phyloP scores from a whole-genome alignment of 2,888 invertebrate genomes.

The Callyntrura guangdongensis region DNA sequence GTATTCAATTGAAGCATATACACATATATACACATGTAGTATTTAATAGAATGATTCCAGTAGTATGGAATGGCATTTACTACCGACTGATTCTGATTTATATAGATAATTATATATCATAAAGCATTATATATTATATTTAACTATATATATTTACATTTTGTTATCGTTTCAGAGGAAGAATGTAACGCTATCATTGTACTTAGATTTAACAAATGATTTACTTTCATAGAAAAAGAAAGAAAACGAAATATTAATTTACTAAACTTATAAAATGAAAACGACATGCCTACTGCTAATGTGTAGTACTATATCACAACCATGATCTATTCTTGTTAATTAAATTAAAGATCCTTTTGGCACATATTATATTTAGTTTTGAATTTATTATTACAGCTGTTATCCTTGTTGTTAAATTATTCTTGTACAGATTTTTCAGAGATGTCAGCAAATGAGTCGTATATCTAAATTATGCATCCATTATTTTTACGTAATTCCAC shows the following conservation, averaged over 20 bases:
- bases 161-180: background rate
- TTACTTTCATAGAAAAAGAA: background rate
- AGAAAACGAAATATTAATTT: conserved; percentile 39
- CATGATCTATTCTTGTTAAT: background rate
- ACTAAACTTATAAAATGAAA: background rate
- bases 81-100: conserved; percentile 69
- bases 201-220: background rate
- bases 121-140: conserved; percentile 11
- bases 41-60: conserved; percentile 49
- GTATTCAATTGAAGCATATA: background rate
- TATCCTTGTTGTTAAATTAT: conserved; percentile 6
- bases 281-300: background rate
- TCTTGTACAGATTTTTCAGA: conserved; percentile 16
- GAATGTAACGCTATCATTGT: background rate
- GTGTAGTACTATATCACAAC: too few relatives aligned
- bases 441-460: conserved; percentile 19
- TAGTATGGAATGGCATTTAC: conserved; percentile 68
- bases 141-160: conserved; percentile 22
- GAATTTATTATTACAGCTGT: background rate
- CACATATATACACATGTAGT: conserved; percentile 14
- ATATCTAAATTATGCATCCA: conserved; percentile 2
- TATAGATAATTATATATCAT: conserved; percentile 11
- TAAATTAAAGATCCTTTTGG: background rate
- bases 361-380: background rate
- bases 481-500: conserved; percentile 22